Evolutionary conservation across 2,797 vertebrate species (phyloP).

Genomic region (Melanotaenia trifasciata): DNA sequence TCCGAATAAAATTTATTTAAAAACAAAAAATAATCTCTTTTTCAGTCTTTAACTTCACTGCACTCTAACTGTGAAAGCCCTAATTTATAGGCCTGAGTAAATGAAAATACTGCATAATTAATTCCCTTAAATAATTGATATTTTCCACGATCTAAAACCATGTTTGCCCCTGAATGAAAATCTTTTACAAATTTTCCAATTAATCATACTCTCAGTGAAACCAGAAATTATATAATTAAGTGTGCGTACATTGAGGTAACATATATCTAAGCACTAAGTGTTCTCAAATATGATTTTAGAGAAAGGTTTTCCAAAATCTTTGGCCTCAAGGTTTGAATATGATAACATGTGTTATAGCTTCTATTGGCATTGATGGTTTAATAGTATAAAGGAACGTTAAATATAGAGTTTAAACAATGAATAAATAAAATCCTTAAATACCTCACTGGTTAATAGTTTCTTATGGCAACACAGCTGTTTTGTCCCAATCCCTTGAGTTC

Average conservation of each 20-base stretch:
- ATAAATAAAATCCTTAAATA: not conserved
- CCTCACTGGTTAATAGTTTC: too few relatives aligned
- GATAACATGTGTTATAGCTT: slow-evolving; percentile 25
- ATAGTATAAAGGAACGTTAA: not conserved
- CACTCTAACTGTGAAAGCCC: not conserved
- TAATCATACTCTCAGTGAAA: not conserved
- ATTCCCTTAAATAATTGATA: slow-evolving; percentile 19
- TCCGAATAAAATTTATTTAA: not conserved
- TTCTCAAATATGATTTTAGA: slow-evolving; percentile 26
- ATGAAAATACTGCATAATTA: not conserved
- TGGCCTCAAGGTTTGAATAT: slow-evolving; percentile 28
- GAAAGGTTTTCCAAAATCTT: slow-evolving; percentile 19
- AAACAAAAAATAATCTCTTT: not conserved
- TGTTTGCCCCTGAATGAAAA: not conserved
- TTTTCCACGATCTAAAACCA: slow-evolving; percentile 7
- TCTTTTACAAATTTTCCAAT: not conserved
- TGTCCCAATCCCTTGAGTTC: too few relatives aligned
- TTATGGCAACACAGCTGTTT: too few relatives aligned
- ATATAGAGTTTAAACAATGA: not conserved
- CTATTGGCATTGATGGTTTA: not conserved
- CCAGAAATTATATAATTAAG: slow-evolving; percentile 14
- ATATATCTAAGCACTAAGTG: slow-evolving; percentile 26
- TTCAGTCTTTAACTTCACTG: not conserved
- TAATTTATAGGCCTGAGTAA: not conserved
- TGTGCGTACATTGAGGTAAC: not conserved